Base-by-base conservation (phyloP, 2,113 vertebrate species). In the Cephalopterus ornatus region DNA sequence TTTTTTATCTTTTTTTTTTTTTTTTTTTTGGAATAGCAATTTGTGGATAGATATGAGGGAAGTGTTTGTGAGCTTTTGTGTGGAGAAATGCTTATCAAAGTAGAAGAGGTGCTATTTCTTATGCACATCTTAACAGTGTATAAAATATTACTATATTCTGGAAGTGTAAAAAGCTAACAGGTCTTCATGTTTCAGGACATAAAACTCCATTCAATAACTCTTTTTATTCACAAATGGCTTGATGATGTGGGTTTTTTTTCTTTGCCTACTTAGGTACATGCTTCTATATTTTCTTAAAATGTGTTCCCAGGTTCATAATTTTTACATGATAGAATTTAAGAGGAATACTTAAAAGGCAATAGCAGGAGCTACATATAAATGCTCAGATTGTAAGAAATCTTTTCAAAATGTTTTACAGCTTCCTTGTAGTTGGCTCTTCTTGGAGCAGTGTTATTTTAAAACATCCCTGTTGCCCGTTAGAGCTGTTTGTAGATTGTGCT, bases 121-220 rank as follows among this genome's bases (percentile, higher is more conserved):
- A 59, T 72, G 21, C 20, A 30, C 46, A 66, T 56, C 63, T 62
- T 83, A 96, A 95, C 77, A 92, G 94, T 17, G 14, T 55, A 88
- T 96, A 83, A 97, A 97, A 89, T 95, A 95, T 95, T 92, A 83
- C 14, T 9, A 15, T 76, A 88, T 85, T 47, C 78, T 92, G 56
- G 12, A 93, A 97, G 79, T 91, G 39, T 95, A 95, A 96, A 95
- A 96, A 87, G 41, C 80, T 96, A 97, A 96, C 66, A 87, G 81
- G 67, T 84, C 82, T 93, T 97, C 74, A 73, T 78, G 65, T 94
- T 95, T 92, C 74, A 96, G 67, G 83, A 85, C 30, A 95, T 97
- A 96, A 97, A 97, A 62, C 63, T 84, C 62, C 23, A 28, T 92
- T 96, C 86, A 91, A 16, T 85, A 94, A 93, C 78, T 95, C 80